Evolutionary conservation across 2,113 vertebrate species (phyloP).

Genomic region (Dipodomys merriami): DNA sequence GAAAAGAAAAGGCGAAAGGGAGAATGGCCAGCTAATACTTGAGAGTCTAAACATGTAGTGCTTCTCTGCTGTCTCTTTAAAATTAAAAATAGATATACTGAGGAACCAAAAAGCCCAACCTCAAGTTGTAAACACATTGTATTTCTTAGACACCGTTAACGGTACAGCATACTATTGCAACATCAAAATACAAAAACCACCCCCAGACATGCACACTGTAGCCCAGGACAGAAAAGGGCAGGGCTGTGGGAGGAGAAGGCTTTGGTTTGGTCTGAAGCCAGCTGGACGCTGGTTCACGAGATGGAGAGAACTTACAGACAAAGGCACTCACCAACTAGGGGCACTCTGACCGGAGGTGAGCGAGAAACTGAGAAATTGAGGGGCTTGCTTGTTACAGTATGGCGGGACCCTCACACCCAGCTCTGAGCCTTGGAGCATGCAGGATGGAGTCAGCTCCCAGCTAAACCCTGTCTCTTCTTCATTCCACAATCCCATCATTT

Average conservation of each 20-base stretch:
- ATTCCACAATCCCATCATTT: background rate
- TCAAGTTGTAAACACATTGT: background rate
- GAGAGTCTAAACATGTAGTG: slow-evolving; percentile 5
- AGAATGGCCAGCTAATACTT: background rate
- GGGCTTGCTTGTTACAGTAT: background rate
- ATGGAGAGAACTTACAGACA: background rate
- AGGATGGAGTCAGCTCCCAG: background rate
- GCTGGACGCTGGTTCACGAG: background rate
- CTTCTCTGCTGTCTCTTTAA: background rate
- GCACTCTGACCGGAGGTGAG: no score
- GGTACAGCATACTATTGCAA: background rate
- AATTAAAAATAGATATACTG: background rate
- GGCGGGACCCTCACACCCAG: background rate
- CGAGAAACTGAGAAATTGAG: background rate
- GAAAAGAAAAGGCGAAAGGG: background rate
- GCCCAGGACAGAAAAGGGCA: background rate
- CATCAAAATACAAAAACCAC: background rate
- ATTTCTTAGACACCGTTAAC: background rate
- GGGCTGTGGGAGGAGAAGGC: background rate
- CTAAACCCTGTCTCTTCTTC: background rate
- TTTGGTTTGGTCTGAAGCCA: background rate
- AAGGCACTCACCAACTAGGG: background rate
- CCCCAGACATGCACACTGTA: background rate
- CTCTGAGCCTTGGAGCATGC: no score
- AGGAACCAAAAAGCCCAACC: background rate